These are phyloP conservation scores for Thermophis baileyi DNA, from an alignment of 2,113 vertebrate species.

Conservation along the genomic window DNA sequence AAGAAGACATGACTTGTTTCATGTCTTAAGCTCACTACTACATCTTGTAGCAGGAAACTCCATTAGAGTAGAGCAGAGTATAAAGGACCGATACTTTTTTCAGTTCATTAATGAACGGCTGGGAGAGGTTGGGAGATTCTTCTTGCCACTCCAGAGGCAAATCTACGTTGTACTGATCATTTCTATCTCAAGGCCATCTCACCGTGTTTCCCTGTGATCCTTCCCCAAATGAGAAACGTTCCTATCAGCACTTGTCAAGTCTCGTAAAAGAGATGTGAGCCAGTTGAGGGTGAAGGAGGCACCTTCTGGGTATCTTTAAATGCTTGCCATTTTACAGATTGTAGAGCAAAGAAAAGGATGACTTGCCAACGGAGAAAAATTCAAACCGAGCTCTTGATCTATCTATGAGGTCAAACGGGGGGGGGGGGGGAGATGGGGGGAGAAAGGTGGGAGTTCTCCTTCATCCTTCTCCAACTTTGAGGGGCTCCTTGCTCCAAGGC, in stretches of 20 bases:
- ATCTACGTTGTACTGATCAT: neutral
- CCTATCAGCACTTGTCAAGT: neutral
- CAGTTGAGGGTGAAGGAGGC: neutral
- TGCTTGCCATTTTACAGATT: neutral
- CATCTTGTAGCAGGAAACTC: neutral
- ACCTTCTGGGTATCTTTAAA: neutral
- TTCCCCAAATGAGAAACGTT: neutral
- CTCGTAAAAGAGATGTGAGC: neutral
- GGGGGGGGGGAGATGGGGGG: rapidly evolving
- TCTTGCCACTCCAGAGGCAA: neutral
- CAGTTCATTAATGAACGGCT: neutral
- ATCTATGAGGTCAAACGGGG: neutral
- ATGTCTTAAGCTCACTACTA: neutral
- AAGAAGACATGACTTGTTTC: neutral
- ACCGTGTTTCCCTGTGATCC: neutral
- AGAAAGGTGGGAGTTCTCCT: neutral
- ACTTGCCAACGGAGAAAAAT: neutral
- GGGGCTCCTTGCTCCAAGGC: neutral
- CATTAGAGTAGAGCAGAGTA: neutral
- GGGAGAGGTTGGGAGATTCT: neutral
- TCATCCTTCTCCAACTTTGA: neutral
- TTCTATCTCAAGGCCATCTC: neutral
- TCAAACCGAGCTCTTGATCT: neutral
- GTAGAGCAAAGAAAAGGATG: neutral
- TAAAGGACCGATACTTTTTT: neutral